phyloP scores from a whole-genome alignment of 2,888 invertebrate species.

The Parnassius mnemosyne region DNA sequence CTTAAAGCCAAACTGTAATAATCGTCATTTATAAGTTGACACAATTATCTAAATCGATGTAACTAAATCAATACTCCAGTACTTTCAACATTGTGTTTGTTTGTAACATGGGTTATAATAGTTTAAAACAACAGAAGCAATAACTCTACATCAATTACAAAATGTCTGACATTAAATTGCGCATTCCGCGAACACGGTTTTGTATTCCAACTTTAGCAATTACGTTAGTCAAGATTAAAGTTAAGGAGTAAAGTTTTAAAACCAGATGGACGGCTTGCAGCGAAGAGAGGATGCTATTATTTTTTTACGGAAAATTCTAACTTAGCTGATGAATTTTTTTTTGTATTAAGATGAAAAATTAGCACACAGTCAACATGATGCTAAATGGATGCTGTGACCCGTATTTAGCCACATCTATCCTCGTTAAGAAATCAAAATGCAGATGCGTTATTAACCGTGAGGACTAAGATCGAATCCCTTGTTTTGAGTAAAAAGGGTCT shows the following conservation, averaged over 20 bases:
- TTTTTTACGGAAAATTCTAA: not conserved
- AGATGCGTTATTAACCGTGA: too few species aligned
- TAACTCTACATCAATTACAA: constrained; percentile 61
- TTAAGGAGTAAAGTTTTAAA: constrained; percentile 68
- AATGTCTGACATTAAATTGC: constrained; percentile 66
- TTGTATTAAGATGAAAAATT: too few species aligned
- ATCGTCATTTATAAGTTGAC: too few species aligned
- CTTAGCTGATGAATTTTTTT: too few species aligned
- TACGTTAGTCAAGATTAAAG: constrained; percentile 76
- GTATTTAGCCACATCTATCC: too few species aligned
- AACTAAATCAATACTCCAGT: constrained; percentile 3
- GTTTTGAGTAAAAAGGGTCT: too few species aligned
- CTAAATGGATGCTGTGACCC: too few species aligned
- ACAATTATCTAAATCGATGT: constrained; percentile 10
- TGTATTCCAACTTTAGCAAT: constrained; percentile 75
- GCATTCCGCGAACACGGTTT: constrained; percentile 67
- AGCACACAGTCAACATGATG: too few species aligned
- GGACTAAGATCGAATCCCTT: too few species aligned
- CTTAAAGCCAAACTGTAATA: too few species aligned
- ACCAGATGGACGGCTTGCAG: constrained; percentile 58
- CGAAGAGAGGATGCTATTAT: not conserved
- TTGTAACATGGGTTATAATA: constrained; percentile 1
- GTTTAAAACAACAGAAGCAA: constrained; percentile 13
- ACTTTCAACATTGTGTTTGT: not conserved
- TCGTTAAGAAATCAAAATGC: too few species aligned